These are phyloP conservation scores for Teinopalpus imperialis DNA, from an alignment of 2,888 invertebrate genomes.

Conservation along the genomic window DNA sequence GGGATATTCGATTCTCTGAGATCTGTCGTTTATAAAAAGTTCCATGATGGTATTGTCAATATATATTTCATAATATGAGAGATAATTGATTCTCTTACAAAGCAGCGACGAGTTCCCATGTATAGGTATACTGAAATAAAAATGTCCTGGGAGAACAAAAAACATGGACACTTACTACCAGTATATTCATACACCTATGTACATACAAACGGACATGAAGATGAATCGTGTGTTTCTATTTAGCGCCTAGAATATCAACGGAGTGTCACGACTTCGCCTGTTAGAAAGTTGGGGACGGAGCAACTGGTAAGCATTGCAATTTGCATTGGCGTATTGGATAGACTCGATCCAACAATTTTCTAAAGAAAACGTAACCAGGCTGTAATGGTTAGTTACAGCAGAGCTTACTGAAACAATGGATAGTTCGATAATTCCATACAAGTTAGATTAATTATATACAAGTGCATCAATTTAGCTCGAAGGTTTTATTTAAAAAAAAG, in stretches of 20 bases:
- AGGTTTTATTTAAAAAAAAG: no score
- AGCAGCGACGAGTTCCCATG: no score
- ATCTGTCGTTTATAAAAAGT: no score
- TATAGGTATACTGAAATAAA: no score
- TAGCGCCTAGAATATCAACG: constrained; percentile 34
- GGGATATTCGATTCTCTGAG: no score
- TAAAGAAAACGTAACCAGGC: not conserved
- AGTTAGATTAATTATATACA: no score
- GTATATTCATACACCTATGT: not conserved
- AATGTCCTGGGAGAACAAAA: not conserved
- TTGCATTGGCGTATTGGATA: constrained; percentile 6
- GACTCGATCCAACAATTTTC: not conserved
- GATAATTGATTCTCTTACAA: no score
- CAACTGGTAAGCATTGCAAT: constrained; percentile 2
- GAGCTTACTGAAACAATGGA: no score
- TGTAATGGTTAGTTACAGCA: not conserved
- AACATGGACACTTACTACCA: not conserved
- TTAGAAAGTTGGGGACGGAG: constrained; percentile 39
- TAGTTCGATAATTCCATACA: no score
- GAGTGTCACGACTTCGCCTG: constrained; percentile 37
- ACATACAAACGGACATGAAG: constrained; percentile 6
- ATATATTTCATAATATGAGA: no score
- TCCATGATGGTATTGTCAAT: no score
- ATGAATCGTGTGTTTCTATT: constrained; percentile 33
- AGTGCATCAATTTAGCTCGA: no score